Evolutionary conservation across 2,888 invertebrate species (phyloP).

Genomic region (Hedychridium roseum): DNA sequence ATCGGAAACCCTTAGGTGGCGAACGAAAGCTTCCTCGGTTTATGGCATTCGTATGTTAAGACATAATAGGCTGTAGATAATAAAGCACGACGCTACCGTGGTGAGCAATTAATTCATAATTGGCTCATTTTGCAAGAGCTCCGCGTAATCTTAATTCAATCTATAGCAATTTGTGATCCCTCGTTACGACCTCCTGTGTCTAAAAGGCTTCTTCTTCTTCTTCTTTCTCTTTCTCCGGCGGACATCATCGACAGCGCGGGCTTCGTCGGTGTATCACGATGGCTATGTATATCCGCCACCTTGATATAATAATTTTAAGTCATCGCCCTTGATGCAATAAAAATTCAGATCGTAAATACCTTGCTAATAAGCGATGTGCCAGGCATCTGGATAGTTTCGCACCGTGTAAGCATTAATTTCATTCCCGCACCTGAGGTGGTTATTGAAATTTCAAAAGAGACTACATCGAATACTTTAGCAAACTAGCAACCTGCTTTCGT

Average conservation of each 20-base stretch:
- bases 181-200: slow-evolving; percentile 49
- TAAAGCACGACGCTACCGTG: slow-evolving; percentile 58
- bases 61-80: slow-evolving; percentile 62
- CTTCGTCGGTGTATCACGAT: slow-evolving; percentile 17
- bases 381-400: too few species aligned
- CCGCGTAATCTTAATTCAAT: slow-evolving; percentile 62
- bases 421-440: too few species aligned
- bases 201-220: slow-evolving; percentile 39
- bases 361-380: slow-evolving; percentile 43
- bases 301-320: slow-evolving; percentile 44
- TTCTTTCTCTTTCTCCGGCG: slow-evolving; percentile 11
- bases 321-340: slow-evolving; percentile 36
- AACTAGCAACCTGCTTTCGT: too few species aligned
- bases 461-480: too few species aligned
- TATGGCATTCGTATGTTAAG: too few species aligned
- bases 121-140: slow-evolving; percentile 58
- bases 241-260: too few species aligned
- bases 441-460: too few species aligned
- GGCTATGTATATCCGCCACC: slow-evolving; percentile 14
- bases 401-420: too few species aligned
- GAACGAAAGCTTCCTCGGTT: too few species aligned
- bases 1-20: too few species aligned
- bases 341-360: slow-evolving; percentile 42
- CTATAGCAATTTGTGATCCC: slow-evolving; percentile 59
- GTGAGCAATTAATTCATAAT: slow-evolving; percentile 62